A percentile compares a stretch with the other conserved stretches of the same genome.
phyloP scores from a whole-genome alignment of 2,113 vertebrate genomes.

The Myrmecophaga tridactyla region DNA sequence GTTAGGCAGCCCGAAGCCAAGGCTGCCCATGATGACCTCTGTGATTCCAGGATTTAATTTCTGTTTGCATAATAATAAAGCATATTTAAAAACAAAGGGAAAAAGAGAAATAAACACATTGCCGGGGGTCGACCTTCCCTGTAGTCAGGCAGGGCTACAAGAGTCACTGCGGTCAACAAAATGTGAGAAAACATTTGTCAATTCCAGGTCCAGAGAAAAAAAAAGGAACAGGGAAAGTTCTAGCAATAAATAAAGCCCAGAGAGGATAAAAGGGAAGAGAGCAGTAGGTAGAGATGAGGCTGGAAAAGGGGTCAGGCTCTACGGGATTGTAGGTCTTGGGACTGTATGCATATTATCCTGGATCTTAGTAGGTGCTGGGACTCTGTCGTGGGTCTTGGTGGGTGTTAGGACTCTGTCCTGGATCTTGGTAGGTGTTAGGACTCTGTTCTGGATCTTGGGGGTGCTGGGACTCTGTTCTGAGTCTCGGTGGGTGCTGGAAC shows the following conservation, averaged over 20 bases:
- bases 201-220: neutral
- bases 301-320: neutral
- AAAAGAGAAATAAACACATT: too few relatives aligned
- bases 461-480: too few relatives aligned
- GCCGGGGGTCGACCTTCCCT: neutral
- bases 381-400: neutral
- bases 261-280: neutral
- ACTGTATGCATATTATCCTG: too few relatives aligned
- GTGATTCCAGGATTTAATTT: conserved; percentile 55
- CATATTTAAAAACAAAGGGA: conserved; percentile 69
- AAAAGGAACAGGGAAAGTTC: neutral
- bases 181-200: neutral
- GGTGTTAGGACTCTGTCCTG: neutral
- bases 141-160: too few relatives aligned
- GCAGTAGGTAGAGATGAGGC: neutral
- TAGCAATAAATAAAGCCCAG: neutral
- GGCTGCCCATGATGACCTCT: neutral
- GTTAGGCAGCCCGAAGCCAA: neutral
- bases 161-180: too few relatives aligned
- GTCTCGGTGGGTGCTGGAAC: too few relatives aligned
- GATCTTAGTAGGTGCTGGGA: neutral
- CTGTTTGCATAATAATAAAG: conserved; percentile 30
- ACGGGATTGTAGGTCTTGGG: too few relatives aligned
- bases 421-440: neutral
- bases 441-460: neutral